Percentiles rank a stretch among this genome's conserved stretches.
These are phyloP conservation scores for Papilio gigon DNA, from an alignment of 2,888 invertebrate species.

Conservation along the genomic window DNA sequence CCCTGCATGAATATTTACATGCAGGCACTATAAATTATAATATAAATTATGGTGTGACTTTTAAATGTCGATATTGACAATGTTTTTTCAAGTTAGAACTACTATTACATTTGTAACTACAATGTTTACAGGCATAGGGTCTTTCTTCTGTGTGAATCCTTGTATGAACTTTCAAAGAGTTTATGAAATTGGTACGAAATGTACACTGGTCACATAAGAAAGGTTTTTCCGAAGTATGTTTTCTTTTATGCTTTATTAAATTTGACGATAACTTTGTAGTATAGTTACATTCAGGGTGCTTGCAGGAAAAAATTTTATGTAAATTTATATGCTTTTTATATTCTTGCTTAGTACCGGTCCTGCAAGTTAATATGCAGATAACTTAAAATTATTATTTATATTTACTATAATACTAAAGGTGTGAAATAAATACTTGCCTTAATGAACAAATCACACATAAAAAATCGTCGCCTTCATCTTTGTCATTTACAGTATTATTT, in stretches of 20 bases:
- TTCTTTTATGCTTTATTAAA: slow-evolving; percentile 73
- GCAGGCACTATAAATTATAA: not conserved
- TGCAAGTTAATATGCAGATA: too few relatives aligned
- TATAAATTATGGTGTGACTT: slow-evolving; percentile 1
- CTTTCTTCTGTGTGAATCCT: slow-evolving; percentile 70
- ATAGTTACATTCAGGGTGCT: slow-evolving; percentile 79
- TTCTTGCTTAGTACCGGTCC: slow-evolving; percentile 67
- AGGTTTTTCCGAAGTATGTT: slow-evolving; percentile 72
- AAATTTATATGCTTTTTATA: slow-evolving; percentile 68
- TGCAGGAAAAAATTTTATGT: slow-evolving; percentile 73
- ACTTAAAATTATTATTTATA: too few relatives aligned
- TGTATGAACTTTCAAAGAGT: slow-evolving; percentile 73
- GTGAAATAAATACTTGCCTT: slow-evolving; percentile 42
- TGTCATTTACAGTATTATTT: slow-evolving; percentile 1
- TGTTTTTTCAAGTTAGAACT: slow-evolving; percentile 79
- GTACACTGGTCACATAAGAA: slow-evolving; percentile 76
- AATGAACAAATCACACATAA: slow-evolving; percentile 38
- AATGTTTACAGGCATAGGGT: slow-evolving; percentile 69
- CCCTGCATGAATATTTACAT: too few relatives aligned
- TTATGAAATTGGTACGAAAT: slow-evolving; percentile 75
- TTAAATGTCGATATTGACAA: slow-evolving; percentile 58
- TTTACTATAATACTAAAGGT: not conserved
- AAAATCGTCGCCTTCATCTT: slow-evolving; percentile 32
- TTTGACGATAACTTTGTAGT: slow-evolving; percentile 77
- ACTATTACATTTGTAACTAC: slow-evolving; percentile 74